A percentile compares a stretch with the other conserved stretches of the same genome.
Evolutionary conservation across 2,113 vertebrate genomes (phyloP).

Genomic region (Chloroceryle aenea): DNA sequence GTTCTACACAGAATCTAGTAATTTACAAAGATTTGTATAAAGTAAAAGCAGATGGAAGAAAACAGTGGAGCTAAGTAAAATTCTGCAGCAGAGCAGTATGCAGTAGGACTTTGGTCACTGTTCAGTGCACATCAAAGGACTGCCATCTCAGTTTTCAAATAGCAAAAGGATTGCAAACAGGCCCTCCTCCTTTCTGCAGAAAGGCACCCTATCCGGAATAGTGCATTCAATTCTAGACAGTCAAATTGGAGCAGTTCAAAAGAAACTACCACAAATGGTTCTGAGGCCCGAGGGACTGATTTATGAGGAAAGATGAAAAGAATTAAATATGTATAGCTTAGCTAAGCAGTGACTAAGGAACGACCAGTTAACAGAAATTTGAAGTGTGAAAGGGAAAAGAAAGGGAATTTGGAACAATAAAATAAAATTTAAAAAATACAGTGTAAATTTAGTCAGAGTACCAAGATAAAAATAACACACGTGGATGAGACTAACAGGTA

Average conservation of each 20-base stretch:
- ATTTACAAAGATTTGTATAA: conserved; percentile 27
- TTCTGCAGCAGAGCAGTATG: not conserved
- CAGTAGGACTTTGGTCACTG: not conserved
- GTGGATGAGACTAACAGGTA: not conserved
- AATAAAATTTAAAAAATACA: not conserved
- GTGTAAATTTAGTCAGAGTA: not conserved
- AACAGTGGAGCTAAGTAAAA: not conserved
- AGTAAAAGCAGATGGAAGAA: conserved; percentile 61
- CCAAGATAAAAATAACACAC: not conserved
- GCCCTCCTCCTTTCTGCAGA: not conserved
- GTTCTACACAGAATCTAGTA: not conserved
- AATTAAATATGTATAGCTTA: conserved; percentile 55
- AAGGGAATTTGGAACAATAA: not conserved
- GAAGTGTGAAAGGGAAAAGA: not conserved
- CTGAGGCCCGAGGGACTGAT: conserved; percentile 33
- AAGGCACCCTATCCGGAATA: conserved; percentile 10
- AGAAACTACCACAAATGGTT: conserved; percentile 36
- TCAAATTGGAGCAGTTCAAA: conserved; percentile 44
- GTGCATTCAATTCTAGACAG: not conserved
- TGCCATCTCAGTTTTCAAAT: not conserved
- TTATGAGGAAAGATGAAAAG: conserved; percentile 60
- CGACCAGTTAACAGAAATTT: conserved; percentile 21
- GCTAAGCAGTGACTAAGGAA: conserved; percentile 30
- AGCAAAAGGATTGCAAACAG: conserved; percentile 6
- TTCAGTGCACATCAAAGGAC: not conserved